Conservation (phyloP, 2,888 invertebrate genomes). For the Neria commutata region DNA sequence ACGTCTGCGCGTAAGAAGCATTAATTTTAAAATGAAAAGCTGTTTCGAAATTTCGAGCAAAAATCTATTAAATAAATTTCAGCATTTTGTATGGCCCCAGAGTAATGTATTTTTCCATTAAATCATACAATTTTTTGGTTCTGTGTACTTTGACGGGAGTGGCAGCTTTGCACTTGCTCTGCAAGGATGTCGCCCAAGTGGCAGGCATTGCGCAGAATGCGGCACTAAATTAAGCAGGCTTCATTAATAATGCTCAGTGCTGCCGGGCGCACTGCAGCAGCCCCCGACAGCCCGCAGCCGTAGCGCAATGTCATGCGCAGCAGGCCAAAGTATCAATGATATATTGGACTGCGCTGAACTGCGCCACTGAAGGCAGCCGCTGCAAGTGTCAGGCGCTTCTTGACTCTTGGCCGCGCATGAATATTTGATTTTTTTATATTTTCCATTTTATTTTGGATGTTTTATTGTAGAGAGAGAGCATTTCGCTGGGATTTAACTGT, state of each 20-base stretch:
- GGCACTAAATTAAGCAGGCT: constrained; percentile 26
- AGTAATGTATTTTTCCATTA: no score
- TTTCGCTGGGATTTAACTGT: no score
- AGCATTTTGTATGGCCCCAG: no score
- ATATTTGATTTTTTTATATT: neutral
- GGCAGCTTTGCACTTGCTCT: neutral
- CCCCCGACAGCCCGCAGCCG: neutral
- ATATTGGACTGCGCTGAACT: no score
- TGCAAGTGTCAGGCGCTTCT: neutral
- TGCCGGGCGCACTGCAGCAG: constrained; percentile 9
- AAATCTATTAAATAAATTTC: no score
- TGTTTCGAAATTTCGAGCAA: no score
- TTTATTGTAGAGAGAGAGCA: neutral
- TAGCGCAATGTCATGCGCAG: no score
- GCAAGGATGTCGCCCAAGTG: neutral
- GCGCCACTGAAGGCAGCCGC: neutral
- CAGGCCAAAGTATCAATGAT: no score
- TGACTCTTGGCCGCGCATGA: neutral
- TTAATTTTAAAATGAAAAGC: no score
- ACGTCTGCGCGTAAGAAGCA: no score
- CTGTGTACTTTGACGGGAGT: no score
- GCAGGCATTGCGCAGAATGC: constrained; percentile 8
- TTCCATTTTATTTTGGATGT: neutral
- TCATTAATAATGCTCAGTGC: constrained; percentile 31
- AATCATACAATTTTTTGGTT: no score